phyloP scores from a whole-genome alignment of 2,888 invertebrate genomes.

The Phytoseiulus persimilis region DNA sequence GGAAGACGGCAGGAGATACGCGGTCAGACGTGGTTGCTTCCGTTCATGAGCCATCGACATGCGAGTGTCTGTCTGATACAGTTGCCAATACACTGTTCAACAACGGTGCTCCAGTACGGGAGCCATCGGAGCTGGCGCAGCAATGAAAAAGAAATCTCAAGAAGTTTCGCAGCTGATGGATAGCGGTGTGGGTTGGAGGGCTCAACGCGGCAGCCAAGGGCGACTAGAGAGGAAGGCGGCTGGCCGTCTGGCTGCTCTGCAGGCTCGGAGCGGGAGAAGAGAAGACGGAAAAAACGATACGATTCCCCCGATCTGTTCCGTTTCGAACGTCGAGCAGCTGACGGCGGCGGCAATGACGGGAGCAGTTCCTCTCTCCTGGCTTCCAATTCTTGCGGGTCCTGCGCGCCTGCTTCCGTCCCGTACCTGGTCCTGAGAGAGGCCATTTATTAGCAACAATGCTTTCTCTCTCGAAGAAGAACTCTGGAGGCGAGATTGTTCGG shows the following conservation, averaged over 20 bases:
- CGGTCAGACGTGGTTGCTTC: neutral
- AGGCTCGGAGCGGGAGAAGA: neutral
- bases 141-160: neutral
- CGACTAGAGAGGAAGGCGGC: neutral
- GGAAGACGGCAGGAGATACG: neutral
- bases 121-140: neutral
- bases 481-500: neutral
- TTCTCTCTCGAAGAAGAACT: neutral
- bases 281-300: neutral
- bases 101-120: neutral
- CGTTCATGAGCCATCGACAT: neutral
- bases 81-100: neutral
- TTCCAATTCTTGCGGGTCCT: neutral
- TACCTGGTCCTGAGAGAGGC: neutral
- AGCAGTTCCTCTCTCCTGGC: neutral
- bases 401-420: neutral
- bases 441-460: neutral
- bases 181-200: neutral
- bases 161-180: neutral
- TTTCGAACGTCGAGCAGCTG: slow-evolving; percentile 5
- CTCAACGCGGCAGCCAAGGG: neutral
- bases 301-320: neutral
- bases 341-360: neutral
- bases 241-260: neutral
- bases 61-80: neutral